Evolutionary conservation across 2,113 vertebrate species (phyloP), one percentile per base, ranked within the genome.

Genomic region (Bagarius yarrelli): DNA sequence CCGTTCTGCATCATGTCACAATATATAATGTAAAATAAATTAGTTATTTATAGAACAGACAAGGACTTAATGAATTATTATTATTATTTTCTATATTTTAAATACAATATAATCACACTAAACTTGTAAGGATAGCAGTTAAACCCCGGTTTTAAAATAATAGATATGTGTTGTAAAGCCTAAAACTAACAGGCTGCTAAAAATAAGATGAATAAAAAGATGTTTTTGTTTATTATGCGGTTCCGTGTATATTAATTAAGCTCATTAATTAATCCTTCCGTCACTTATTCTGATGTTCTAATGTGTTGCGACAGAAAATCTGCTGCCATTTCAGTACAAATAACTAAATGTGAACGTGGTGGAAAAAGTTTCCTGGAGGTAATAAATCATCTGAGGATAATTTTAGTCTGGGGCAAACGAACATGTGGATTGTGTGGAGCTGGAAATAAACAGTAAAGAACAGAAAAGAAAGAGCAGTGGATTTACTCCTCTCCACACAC

Each of bases 351-450:
- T 32, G 11, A 2, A 53, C n/a, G 27, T 32, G 18, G 70, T 71
- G 50, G 70, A 73, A 73, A n/a, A 73, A 73, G 70, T 73, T 73
- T 73, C 50, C 30, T 55, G 27, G 14, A 32, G 50, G 50, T 55
- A 52, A 73, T 53, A 55, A 73, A 73, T 73, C 70, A 34, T 14
- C 50, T 8, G 47, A 25, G 47, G 19, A 30, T 52, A 30, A 72
- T 72, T 52, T 52, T 72, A 19, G 25, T 52, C 25, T 16, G 47
- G 69, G 6, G n/a, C 6, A 52, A 30, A 72, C 52, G 47, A 72
- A 72, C 69, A 71, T 19, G 44, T 3, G 44, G 16, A 19, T 72
- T 27, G 25, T 53, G 25, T 30, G 25, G 47, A 53, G 69, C 69
- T 72, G 69, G 50, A 55, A 53, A 34, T 34, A 55, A 73, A 73